phyloP scores from a whole-genome alignment of 2,888 invertebrate genomes.

The Unio pictorum region DNA sequence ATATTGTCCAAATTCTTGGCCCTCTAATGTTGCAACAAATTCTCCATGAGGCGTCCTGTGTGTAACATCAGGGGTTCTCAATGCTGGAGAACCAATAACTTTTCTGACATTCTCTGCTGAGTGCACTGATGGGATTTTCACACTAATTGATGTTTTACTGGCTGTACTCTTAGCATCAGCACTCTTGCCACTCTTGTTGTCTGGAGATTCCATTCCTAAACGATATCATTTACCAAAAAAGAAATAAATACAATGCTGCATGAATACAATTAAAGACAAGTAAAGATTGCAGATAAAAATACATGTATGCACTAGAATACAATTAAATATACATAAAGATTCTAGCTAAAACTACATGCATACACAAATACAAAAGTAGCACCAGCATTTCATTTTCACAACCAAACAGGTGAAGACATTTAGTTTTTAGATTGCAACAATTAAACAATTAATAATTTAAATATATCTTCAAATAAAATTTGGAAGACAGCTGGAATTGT shows the following conservation, averaged over 20 bases:
- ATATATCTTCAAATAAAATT: too few relatives aligned
- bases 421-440: too few relatives aligned
- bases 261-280: too few relatives aligned
- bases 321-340: too few relatives aligned
- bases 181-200: constrained; percentile 26
- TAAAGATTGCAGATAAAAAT: too few relatives aligned
- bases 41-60: constrained; percentile 12
- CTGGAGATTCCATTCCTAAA: constrained; percentile 23
- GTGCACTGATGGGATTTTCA: constrained; percentile 58
- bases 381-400: too few relatives aligned
- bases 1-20: constrained; percentile 41
- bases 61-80: constrained; percentile 11
- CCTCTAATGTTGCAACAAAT: constrained; percentile 36
- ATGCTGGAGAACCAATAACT: constrained; percentile 23
- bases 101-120: constrained; percentile 27
- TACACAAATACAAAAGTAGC: too few relatives aligned
- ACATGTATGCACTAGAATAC: too few relatives aligned
- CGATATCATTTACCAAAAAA: background rate
- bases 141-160: constrained; percentile 61
- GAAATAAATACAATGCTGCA: background rate
- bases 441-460: too few relatives aligned
- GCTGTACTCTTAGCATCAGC: constrained; percentile 46
- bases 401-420: too few relatives aligned
- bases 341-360: too few relatives aligned
- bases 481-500: too few relatives aligned